These are phyloP conservation scores for Pseudochaenichthys georgianus DNA, from an alignment of 2,797 vertebrate species.

Conservation along the genomic window DNA sequence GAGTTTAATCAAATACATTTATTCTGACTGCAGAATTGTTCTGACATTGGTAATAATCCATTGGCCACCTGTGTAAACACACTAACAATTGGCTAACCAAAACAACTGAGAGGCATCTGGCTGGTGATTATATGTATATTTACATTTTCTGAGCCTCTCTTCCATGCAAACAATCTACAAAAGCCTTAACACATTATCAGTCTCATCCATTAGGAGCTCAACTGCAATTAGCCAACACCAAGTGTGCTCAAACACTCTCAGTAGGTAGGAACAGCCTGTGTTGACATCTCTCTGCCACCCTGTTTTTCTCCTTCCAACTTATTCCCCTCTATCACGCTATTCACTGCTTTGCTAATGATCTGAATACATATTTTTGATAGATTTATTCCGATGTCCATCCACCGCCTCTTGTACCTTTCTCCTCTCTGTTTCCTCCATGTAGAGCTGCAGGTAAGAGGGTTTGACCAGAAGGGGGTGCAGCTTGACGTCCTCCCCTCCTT, in stretches of 20 bases:
- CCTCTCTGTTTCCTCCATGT: constrained; percentile 50
- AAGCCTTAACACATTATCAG: constrained; percentile 41
- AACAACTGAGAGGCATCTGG: constrained; percentile 49
- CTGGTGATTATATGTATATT: constrained; percentile 42
- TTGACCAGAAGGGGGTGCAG: constrained; percentile 77
- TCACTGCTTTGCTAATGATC: constrained; percentile 28
- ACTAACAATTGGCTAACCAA: constrained; percentile 24
- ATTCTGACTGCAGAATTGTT: constrained; percentile 12
- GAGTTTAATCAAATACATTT: constrained; percentile 8
- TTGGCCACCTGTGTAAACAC: constrained; percentile 31
- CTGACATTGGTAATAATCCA: constrained; percentile 33
- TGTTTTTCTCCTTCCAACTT: constrained; percentile 26
- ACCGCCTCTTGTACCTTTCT: neutral
- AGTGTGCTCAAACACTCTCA: constrained; percentile 37
- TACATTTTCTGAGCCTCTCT: constrained; percentile 47
- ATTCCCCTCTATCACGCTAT: neutral
- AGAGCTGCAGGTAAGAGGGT: constrained; percentile 66
- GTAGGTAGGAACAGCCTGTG: constrained; percentile 46
- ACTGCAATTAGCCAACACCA: constrained; percentile 49
- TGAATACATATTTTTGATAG: constrained; percentile 25
- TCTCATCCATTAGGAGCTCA: constrained; percentile 44
- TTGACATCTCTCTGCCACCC: constrained; percentile 38
- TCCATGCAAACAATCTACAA: constrained; percentile 38
- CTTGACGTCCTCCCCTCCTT: constrained; percentile 82
- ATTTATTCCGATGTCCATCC: neutral